phyloP scores from a whole-genome alignment of 2,113 vertebrate species.

The Rutilus rutilus region DNA sequence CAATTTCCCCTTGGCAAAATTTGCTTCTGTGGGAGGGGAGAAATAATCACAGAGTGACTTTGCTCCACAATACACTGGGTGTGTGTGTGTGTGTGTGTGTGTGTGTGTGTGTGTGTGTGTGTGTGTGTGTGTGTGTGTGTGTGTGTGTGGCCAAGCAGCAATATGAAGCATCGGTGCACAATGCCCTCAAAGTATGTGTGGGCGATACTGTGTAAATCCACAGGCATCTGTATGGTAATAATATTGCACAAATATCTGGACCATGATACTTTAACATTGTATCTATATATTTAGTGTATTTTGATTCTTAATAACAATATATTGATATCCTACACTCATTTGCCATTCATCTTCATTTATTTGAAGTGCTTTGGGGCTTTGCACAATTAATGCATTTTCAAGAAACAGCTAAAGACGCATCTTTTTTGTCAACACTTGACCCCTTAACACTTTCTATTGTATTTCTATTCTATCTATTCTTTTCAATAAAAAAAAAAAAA shows the following conservation, averaged over 20 bases:
- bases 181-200: neutral
- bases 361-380: neutral
- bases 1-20: neutral
- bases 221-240: neutral
- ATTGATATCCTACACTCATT: neutral
- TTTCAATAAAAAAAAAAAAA: too few species aligned
- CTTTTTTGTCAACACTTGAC: too few species aligned
- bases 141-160: conserved; percentile 12
- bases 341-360: conserved; percentile 8
- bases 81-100: neutral
- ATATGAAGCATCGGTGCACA: neutral
- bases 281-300: neutral
- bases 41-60: neutral
- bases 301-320: neutral
- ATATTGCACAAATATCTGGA: neutral
- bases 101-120: neutral
- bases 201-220: neutral
- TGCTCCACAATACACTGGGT: neutral
- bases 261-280: neutral
- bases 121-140: neutral
- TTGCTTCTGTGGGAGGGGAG: neutral
- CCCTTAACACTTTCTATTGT: too few species aligned
- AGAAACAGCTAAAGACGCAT: too few species aligned
- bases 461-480: too few species aligned
- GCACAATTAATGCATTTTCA: too few species aligned